Evolutionary conservation across 2,797 vertebrate species (phyloP).

Genomic region (Hydrophis major): DNA sequence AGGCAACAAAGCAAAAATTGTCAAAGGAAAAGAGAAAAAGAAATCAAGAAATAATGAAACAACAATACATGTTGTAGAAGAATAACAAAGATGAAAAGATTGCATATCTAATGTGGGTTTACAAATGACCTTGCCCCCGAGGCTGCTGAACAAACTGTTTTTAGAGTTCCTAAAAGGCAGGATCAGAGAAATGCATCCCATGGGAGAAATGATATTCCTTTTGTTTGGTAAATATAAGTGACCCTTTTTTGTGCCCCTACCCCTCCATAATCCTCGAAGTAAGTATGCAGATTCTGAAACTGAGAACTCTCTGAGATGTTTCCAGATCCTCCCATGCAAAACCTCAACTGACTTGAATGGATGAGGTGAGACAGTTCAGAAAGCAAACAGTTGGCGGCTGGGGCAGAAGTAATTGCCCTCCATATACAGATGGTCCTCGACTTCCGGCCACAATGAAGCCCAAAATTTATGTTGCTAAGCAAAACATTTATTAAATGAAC

Average conservation of each 20-base stretch:
- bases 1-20: not conserved
- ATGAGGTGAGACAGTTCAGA: not conserved
- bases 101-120: not conserved
- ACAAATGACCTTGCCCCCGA: not conserved
- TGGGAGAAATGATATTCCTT: not conserved
- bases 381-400: not conserved
- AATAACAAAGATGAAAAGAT: not conserved
- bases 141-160: not conserved
- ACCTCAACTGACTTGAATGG: not conserved
- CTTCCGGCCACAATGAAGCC: not conserved
- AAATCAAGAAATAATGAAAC: not conserved
- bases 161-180: not conserved
- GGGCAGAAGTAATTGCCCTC: not conserved
- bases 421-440: not conserved
- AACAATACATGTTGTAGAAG: not conserved
- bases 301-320: not conserved
- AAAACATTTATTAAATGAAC: not conserved
- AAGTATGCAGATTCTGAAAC: not conserved
- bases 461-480: not conserved
- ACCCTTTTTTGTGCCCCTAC: not conserved
- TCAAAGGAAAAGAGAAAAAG: not conserved
- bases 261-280: not conserved
- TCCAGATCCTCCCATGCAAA: not conserved
- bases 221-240: not conserved
- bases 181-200: not conserved